Conservation (phyloP, 1,140 invertebrate species). For the Macrobrachium rosenbergii region DNA sequence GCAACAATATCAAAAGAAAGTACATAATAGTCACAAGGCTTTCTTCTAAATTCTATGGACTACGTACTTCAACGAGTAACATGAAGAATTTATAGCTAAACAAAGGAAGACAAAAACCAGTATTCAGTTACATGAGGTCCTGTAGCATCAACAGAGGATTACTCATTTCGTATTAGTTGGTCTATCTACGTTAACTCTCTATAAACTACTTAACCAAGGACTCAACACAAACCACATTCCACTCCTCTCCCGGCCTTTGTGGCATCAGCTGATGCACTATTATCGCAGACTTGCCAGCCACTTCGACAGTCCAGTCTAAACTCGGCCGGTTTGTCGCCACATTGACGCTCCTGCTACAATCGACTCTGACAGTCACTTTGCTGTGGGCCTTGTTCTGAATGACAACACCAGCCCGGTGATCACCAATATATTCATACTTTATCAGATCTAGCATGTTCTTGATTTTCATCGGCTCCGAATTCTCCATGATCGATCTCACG, state of each 20-base stretch:
- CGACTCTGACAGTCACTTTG: constrained; percentile 44
- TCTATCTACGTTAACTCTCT: neutral
- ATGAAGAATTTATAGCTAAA: too few species aligned
- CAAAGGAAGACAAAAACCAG: too few species aligned
- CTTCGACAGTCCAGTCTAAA: constrained; percentile 57
- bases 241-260: constrained; percentile 30
- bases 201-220: constrained; percentile 49
- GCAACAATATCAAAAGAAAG: too few species aligned
- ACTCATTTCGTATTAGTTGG: too few species aligned
- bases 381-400: constrained; percentile 65
- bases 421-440: constrained; percentile 57
- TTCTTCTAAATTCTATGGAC: too few species aligned
- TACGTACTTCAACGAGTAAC: too few species aligned
- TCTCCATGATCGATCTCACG: constrained; percentile 64
- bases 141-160: too few species aligned
- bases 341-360: constrained; percentile 53
- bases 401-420: constrained; percentile 57
- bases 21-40: too few species aligned
- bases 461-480: constrained; percentile 52
- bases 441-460: constrained; percentile 63
- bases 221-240: constrained; percentile 61
- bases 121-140: too few species aligned
- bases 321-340: constrained; percentile 49
- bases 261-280: constrained; percentile 63
- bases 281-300: constrained; percentile 61